These are phyloP conservation scores for Argyresthia albistria DNA, from an alignment of 2,888 invertebrate genomes.

Conservation along the genomic window DNA sequence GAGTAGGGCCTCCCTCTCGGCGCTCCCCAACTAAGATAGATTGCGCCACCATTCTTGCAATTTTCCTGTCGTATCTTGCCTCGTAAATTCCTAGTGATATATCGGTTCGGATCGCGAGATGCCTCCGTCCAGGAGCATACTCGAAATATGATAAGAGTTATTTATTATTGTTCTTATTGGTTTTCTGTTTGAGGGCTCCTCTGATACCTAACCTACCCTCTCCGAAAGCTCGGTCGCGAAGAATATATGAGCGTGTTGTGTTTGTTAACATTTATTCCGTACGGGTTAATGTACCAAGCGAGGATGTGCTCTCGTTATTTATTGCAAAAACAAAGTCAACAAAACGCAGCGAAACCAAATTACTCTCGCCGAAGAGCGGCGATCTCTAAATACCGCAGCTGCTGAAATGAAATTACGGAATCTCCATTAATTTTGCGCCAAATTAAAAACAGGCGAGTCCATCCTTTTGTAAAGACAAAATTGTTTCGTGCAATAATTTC, in stretches of 20 bases:
- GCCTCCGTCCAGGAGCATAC: slow-evolving; percentile 67
- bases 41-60: slow-evolving; percentile 94
- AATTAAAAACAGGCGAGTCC: slow-evolving; percentile 53
- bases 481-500: slow-evolving; percentile 8
- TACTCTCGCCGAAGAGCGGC: slow-evolving; percentile 10
- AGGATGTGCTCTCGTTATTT: slow-evolving; percentile 1
- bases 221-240: background rate
- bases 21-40: slow-evolving; percentile 85
- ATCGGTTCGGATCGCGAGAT: slow-evolving; percentile 76
- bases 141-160: slow-evolving; percentile 73
- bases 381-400: slow-evolving; percentile 6
- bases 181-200: slow-evolving; percentile 50
- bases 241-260: slow-evolving; percentile 10
- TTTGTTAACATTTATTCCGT: background rate
- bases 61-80: slow-evolving; percentile 93
- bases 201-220: background rate
- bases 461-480: slow-evolving; percentile 12
- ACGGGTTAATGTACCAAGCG: background rate
- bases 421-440: slow-evolving; percentile 46
- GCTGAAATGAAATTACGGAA: slow-evolving; percentile 9
- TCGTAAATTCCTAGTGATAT: slow-evolving; percentile 90
- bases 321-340: slow-evolving; percentile 2
- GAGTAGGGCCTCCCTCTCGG: slow-evolving; percentile 43
- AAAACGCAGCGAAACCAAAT: slow-evolving; percentile 23
- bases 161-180: slow-evolving; percentile 74